Evolutionary conservation across 2,888 invertebrate species (phyloP).

Genomic region (Diaperis boleti): DNA sequence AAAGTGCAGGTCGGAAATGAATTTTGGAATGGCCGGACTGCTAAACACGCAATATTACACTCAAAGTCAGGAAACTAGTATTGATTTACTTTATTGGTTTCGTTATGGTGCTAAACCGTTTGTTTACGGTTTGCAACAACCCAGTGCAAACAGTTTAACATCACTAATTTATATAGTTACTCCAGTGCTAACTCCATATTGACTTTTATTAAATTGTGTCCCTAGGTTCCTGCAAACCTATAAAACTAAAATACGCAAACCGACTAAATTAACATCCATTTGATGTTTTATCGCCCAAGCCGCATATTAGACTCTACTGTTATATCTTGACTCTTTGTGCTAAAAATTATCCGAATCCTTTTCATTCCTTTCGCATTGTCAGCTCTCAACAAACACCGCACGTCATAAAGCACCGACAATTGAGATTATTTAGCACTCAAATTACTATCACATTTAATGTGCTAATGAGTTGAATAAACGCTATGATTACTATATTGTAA

Average conservation of each 20-base stretch:
- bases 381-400: conserved; percentile 2
- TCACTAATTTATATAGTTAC: conserved; percentile 32
- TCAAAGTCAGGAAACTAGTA: conserved; percentile 46
- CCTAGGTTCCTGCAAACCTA: not conserved
- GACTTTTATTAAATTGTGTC: conserved; percentile 13
- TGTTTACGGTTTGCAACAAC: conserved; percentile 39
- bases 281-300: conserved; percentile 6
- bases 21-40: conserved; percentile 41
- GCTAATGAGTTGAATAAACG: conserved; percentile 35
- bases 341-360: conserved; percentile 9
- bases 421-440: conserved; percentile 34
- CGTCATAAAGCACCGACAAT: conserved; percentile 30
- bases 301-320: not conserved
- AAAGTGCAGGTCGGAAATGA: conserved; percentile 44
- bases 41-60: conserved; percentile 44
- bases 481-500: conserved; percentile 32
- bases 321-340: not conserved
- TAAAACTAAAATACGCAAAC: conserved; percentile 8
- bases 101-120: conserved; percentile 43
- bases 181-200: conserved; percentile 12
- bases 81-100: conserved; percentile 46
- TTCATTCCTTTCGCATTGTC: not conserved
- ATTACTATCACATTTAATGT: conserved; percentile 34
- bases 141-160: conserved; percentile 35
- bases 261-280: conserved; percentile 6